Percentiles rank a stretch among this genome's conserved stretches.
Conservation (phyloP, 2,888 invertebrate species). For the Patella caerulea region DNA sequence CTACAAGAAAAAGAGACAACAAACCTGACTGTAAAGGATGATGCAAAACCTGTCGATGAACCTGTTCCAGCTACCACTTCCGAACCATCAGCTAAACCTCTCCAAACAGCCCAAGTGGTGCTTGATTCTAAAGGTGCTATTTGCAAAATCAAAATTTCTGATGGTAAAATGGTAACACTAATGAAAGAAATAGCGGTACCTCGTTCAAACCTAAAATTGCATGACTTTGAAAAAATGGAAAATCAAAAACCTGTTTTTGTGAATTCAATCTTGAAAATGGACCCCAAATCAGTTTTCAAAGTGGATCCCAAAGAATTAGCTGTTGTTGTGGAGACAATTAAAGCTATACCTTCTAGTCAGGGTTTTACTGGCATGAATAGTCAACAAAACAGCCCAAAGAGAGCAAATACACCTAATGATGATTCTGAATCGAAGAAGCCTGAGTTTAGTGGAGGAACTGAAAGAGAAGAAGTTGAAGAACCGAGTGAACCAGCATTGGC, state of each 20-base stretch:
- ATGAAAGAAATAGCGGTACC: not conserved
- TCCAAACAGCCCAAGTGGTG: not conserved
- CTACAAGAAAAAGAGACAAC: conserved; percentile 13
- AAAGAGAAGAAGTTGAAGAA: conserved; percentile 8
- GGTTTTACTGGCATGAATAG: conserved; percentile 55
- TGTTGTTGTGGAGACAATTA: conserved; percentile 59
- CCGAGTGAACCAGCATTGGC: not conserved
- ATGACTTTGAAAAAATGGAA: not conserved
- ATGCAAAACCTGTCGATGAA: conserved; percentile 11
- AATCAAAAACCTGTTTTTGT: not conserved
- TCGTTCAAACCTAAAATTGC: not conserved
- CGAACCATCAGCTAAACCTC: not conserved
- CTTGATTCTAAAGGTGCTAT: not conserved
- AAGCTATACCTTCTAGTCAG: conserved; percentile 40
- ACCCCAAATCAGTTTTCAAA: not conserved
- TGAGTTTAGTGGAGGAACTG: not conserved
- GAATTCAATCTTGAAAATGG: not conserved
- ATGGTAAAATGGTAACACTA: not conserved
- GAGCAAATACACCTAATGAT: conserved; percentile 16
- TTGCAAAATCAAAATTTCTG: conserved; percentile 17
- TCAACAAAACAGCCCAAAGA: conserved; percentile 54
- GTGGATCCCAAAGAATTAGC: not conserved
- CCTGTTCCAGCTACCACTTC: not conserved
- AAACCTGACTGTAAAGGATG: not conserved
- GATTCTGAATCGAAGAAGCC: conserved; percentile 13